phyloP scores from a whole-genome alignment of 35 echinoderm and acorn worm genomes.

The Acanthaster planci region DNA sequence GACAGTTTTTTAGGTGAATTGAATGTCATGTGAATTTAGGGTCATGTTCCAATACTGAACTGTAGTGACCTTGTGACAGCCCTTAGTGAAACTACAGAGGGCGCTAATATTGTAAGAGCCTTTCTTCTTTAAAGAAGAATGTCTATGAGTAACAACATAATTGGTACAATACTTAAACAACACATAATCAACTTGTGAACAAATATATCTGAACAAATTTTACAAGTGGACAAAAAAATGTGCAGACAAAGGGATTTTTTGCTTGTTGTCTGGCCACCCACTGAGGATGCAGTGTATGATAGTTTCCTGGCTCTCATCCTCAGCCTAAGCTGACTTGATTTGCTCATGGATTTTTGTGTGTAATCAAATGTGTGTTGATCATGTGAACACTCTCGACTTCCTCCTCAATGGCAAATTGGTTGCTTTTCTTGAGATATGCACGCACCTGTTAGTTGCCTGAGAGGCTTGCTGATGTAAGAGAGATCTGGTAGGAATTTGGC shows the following conservation, averaged over 20 bases:
- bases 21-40: no score
- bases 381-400: constrained; percentile 62
- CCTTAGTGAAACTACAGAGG: no score
- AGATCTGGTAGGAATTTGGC: constrained; percentile 55
- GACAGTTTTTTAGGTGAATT: no score
- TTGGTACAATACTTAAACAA: no score
- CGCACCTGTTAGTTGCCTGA: constrained; percentile 44
- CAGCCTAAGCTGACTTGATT: constrained; percentile 10
- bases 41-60: no score
- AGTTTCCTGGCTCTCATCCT: constrained; percentile 35
- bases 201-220: no score
- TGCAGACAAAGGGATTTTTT: constrained; percentile 3
- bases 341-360: constrained; percentile 3
- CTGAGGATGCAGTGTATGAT: constrained; percentile 20
- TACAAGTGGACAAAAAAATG: no score
- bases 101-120: no score
- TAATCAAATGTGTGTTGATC: constrained; percentile 29
- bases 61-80: no score
- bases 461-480: constrained; percentile 44
- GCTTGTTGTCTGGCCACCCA: constrained; percentile 41
- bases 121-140: no score
- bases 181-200: no score
- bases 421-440: constrained; percentile 21
- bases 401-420: constrained; percentile 37
- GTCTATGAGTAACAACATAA: no score